Evolutionary conservation across 1,140 invertebrate species (phyloP).

Genomic region (Brachystomella parvula): DNA sequence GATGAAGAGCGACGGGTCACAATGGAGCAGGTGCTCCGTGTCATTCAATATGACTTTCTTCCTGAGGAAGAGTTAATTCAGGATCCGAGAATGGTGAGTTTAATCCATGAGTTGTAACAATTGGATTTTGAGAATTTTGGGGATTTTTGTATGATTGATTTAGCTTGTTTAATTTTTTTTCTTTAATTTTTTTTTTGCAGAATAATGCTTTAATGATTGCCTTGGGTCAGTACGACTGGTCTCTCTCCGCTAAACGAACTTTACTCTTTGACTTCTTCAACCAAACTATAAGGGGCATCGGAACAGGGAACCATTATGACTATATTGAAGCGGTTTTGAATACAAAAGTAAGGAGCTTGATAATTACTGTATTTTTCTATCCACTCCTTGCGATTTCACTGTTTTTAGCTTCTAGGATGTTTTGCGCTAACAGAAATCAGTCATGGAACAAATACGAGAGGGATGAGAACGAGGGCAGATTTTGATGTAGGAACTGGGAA

Average conservation of each 20-base stretch:
- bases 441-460: slow-evolving; percentile 55
- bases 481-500: slow-evolving; percentile 50
- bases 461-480: slow-evolving; percentile 51
- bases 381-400: background rate
- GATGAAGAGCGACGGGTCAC: slow-evolving; percentile 54
- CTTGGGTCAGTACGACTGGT: slow-evolving; percentile 51
- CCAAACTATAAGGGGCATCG: slow-evolving; percentile 40
- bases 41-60: slow-evolving; percentile 49
- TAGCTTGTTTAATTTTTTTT: background rate
- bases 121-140: too few relatives aligned
- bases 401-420: slow-evolving; percentile 47
- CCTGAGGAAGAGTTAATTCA: slow-evolving; percentile 44
- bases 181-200: background rate
- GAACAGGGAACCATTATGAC: slow-evolving; percentile 46
- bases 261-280: slow-evolving; percentile 41
- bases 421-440: slow-evolving; percentile 55
- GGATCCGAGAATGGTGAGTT: slow-evolving; percentile 42
- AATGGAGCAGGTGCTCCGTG: slow-evolving; percentile 44
- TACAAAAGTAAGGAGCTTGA: slow-evolving; percentile 1
- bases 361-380: slow-evolving; percentile 13
- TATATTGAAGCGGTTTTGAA: slow-evolving; percentile 40
- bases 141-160: background rate
- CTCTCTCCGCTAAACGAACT: slow-evolving; percentile 45
- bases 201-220: slow-evolving; percentile 29
- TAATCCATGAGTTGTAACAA: background rate